Percentiles rank a stretch among this genome's conserved stretches.
phyloP scores from a whole-genome alignment of 2,888 invertebrate species.

The Tenthredo notha region DNA sequence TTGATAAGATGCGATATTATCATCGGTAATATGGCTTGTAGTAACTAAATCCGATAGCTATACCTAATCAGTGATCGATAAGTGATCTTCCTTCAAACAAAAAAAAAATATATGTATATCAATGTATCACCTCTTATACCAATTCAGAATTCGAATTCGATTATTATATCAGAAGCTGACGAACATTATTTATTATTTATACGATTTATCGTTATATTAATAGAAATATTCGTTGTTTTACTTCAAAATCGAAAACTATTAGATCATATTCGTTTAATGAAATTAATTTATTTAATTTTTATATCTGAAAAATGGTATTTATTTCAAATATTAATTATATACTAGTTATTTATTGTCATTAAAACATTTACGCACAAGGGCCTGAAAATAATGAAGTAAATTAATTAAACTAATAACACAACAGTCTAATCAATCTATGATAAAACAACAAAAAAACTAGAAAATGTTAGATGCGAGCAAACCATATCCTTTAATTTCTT shows the following conservation, averaged over 20 bases:
- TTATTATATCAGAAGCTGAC: background rate
- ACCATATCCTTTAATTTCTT: background rate
- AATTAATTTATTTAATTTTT: background rate
- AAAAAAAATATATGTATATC: too few relatives aligned
- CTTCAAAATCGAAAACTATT: background rate
- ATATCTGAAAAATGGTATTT: background rate
- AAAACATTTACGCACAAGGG: conserved; percentile 48
- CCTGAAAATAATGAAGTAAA: conserved; percentile 27
- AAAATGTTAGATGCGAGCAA: background rate
- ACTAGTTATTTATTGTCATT: background rate
- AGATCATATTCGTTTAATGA: background rate
- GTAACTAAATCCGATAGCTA: background rate
- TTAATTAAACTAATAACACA: background rate
- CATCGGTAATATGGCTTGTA: background rate
- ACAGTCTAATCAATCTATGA: background rate
- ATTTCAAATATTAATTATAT: background rate
- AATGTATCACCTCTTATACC: background rate
- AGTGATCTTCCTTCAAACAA: background rate
- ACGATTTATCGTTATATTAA: background rate
- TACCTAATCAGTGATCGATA: background rate
- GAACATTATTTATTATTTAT: background rate
- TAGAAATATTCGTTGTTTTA: background rate
- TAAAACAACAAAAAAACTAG: background rate
- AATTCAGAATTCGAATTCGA: background rate
- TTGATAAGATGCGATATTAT: background rate